A percentile compares a stretch with the other conserved stretches of the same genome.
These are phyloP conservation scores for Lypha dubia DNA, from an alignment of 2,888 invertebrate genomes.

Conservation along the genomic window DNA sequence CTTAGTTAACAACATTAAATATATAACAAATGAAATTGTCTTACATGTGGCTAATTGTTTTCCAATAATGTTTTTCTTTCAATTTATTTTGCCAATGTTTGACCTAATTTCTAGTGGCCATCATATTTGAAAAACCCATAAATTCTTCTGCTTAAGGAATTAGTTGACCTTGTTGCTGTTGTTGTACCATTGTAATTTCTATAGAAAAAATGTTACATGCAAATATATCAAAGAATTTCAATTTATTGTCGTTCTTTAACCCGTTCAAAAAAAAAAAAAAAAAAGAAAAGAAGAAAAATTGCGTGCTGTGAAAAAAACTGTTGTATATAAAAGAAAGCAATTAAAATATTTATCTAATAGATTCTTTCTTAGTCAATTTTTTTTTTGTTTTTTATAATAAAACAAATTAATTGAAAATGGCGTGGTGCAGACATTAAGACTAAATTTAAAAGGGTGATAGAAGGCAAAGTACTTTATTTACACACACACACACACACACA, in stretches of 20 bases:
- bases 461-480: not conserved
- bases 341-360: constrained; percentile 43
- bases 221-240: constrained; percentile 44
- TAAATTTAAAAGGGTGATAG: not conserved
- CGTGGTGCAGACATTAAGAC: constrained; percentile 5
- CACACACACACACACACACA: too few species aligned
- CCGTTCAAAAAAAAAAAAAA: not conserved
- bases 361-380: constrained; percentile 19
- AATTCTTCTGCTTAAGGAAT: constrained; percentile 12
- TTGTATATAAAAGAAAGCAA: constrained; percentile 6
- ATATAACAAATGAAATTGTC: not conserved
- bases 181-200: constrained; percentile 21
- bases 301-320: constrained; percentile 16
- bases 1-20: not conserved
- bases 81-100: not conserved
- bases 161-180: constrained; percentile 34
- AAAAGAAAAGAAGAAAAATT: constrained; percentile 26
- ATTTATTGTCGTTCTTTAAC: not conserved
- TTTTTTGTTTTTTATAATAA: too few species aligned
- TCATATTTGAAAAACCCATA: constrained; percentile 3
- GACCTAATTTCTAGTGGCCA: constrained; percentile 30
- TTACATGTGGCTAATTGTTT: constrained; percentile 32
- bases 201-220: constrained; percentile 11
- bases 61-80: constrained; percentile 19
- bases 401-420: constrained; percentile 22